Evolutionary conservation across 1,140 invertebrate genomes (phyloP).

Genomic region (Drosophila takahashii): DNA sequence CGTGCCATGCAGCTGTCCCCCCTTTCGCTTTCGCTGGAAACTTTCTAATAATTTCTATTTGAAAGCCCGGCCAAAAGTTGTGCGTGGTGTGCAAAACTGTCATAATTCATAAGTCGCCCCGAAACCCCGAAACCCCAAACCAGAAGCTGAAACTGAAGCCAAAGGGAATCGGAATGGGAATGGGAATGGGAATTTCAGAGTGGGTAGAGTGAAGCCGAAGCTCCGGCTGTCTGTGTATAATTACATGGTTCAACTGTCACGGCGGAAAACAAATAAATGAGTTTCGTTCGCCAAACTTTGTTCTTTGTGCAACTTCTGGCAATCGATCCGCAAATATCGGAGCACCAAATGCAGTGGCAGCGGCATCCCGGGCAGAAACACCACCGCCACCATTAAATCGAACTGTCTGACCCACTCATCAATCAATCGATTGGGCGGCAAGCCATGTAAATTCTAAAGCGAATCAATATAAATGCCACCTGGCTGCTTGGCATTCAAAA

Average conservation of each 20-base stretch:
- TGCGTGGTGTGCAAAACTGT: slow-evolving; percentile 80
- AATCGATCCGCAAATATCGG: slow-evolving; percentile 53
- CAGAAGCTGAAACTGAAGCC: slow-evolving; percentile 25
- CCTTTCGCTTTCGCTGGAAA: slow-evolving; percentile 71
- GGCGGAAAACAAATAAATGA: slow-evolving; percentile 81
- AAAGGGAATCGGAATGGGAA: slow-evolving; percentile 1
- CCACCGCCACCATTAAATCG: not conserved
- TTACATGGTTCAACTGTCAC: slow-evolving; percentile 82
- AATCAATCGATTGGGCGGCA: slow-evolving; percentile 40
- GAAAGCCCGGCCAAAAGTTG: slow-evolving; percentile 74
- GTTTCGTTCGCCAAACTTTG: slow-evolving; percentile 69
- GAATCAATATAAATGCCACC: slow-evolving; percentile 44
- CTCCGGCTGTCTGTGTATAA: slow-evolving; percentile 75
- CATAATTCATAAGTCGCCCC: slow-evolving; percentile 77
- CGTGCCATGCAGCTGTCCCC: slow-evolving; percentile 50
- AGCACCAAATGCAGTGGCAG: not conserved
- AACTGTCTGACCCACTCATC: slow-evolving; percentile 34
- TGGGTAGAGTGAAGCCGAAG: not conserved
- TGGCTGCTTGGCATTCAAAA: slow-evolving; percentile 52
- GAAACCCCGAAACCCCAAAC: slow-evolving; percentile 2
- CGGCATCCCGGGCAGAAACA: not conserved
- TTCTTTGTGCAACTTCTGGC: slow-evolving; percentile 34
- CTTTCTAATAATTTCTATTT: slow-evolving; percentile 82
- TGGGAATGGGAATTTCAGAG: not conserved
- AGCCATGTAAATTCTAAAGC: slow-evolving; percentile 50